These are phyloP conservation scores for Drosophila diplacantha DNA, from an alignment of 2,888 invertebrate genomes.

Conservation along the genomic window DNA sequence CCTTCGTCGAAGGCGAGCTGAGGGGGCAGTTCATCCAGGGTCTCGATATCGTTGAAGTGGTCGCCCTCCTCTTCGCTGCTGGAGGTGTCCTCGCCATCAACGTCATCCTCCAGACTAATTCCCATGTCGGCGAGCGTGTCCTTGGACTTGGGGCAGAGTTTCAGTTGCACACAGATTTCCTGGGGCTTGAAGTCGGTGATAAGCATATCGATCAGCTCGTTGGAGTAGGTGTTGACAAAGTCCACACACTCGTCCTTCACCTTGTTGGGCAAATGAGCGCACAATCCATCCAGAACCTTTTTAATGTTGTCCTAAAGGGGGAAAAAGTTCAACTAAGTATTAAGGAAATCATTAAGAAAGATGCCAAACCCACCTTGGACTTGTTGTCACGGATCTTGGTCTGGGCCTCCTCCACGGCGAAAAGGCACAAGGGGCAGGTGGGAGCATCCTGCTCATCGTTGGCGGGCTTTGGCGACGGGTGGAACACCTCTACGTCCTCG, in stretches of 20 bases:
- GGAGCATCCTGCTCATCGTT: slow-evolving; percentile 79
- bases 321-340: background rate
- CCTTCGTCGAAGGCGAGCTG: slow-evolving; percentile 62
- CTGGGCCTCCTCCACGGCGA: slow-evolving; percentile 88
- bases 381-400: slow-evolving; percentile 84
- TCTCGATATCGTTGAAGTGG: slow-evolving; percentile 58
- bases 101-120: slow-evolving; percentile 52
- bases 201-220: slow-evolving; percentile 87
- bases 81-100: slow-evolving; percentile 26
- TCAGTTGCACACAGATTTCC: slow-evolving; percentile 87
- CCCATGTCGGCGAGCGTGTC: slow-evolving; percentile 75
- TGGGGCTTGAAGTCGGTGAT: slow-evolving; percentile 85
- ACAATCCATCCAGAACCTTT: slow-evolving; percentile 84
- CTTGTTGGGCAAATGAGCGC: slow-evolving; percentile 82
- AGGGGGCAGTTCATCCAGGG: slow-evolving; percentile 70
- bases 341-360: background rate
- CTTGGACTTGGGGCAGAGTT: slow-evolving; percentile 82
- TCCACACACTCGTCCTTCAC: slow-evolving; percentile 84
- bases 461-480: slow-evolving; percentile 64
- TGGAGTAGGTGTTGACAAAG: slow-evolving; percentile 87
- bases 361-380: slow-evolving; percentile 81
- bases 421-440: slow-evolving; percentile 90
- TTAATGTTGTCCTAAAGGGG: slow-evolving; percentile 82
- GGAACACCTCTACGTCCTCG: slow-evolving; percentile 80
- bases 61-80: slow-evolving; percentile 47